These are phyloP conservation scores for Agelaius tricolor DNA, from an alignment of 2,113 vertebrate species.

Conservation along the genomic window DNA sequence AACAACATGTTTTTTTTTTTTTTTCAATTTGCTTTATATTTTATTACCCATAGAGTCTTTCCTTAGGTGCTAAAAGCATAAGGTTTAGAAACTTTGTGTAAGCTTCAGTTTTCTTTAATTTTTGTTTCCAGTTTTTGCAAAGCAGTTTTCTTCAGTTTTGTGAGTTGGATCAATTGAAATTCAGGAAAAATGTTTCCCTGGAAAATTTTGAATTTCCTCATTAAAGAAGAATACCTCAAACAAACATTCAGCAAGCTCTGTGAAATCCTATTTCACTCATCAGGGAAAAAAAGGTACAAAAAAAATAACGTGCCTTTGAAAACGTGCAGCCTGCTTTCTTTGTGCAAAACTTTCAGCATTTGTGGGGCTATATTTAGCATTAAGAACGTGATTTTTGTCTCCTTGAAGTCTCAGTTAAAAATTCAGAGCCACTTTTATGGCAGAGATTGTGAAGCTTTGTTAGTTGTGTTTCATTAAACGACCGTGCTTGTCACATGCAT, in stretches of 20 bases:
- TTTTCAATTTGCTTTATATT: not conserved
- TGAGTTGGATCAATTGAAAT: not conserved
- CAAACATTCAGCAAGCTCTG: not conserved
- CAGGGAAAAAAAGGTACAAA: not conserved
- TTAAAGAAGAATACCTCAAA: not conserved
- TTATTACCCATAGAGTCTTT: not conserved
- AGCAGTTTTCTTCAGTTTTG: not conserved
- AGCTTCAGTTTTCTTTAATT: not conserved
- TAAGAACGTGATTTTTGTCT: not conserved
- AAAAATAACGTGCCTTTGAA: not conserved
- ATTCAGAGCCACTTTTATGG: not conserved
- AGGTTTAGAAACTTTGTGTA: not conserved
- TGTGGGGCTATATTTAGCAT: constrained; percentile 5
- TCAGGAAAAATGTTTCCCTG: not conserved
- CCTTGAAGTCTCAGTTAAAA: not conserved
- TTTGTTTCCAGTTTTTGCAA: not conserved
- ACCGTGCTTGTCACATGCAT: not conserved
- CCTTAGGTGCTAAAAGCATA: not conserved
- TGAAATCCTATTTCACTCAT: not conserved
- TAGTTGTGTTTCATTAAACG: constrained; percentile 18
- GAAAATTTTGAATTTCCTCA: not conserved
- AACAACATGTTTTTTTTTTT: not conserved
- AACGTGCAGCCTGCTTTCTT: not conserved
- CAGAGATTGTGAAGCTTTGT: constrained; percentile 25
- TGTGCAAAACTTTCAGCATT: not conserved